Evolutionary conservation across 2,113 vertebrate species (phyloP).

Genomic region (Crotalus helleri): DNA sequence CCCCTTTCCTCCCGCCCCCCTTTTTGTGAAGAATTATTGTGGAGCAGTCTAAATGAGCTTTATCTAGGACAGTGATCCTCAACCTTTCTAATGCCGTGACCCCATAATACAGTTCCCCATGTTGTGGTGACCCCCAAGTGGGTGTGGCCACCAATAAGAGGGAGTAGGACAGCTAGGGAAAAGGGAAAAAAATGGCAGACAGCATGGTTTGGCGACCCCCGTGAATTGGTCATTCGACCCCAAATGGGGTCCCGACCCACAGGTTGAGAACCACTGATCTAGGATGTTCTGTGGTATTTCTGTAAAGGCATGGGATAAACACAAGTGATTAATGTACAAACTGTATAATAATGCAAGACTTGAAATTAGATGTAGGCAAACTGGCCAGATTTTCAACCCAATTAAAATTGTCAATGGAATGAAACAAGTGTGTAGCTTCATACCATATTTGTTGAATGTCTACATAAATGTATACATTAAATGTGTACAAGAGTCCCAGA

Average conservation of each 20-base stretch:
- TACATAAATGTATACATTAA: not conserved
- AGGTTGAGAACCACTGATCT: no score
- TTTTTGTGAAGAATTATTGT: not conserved
- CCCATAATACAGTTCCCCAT: no score
- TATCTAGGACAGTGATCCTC: no score
- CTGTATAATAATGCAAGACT: not conserved
- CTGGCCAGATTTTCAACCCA: not conserved
- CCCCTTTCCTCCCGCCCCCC: no score
- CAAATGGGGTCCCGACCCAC: no score
- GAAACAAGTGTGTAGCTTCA: not conserved
- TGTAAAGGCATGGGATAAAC: not conserved
- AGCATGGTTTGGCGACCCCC: no score
- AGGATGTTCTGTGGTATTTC: not conserved
- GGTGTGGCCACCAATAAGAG: no score
- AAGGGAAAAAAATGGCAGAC: no score
- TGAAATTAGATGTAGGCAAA: not conserved
- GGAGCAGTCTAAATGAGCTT: not conserved
- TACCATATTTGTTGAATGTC: not conserved
- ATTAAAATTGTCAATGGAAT: not conserved
- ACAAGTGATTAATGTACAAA: not conserved
- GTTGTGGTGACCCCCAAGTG: no score
- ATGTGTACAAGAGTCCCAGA: not conserved
- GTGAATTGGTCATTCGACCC: no score
- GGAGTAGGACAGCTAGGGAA: no score
- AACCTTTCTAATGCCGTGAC: no score